These are phyloP conservation scores for Macrotrachela quadricornifera DNA, from an alignment of 1,140 invertebrate genomes.

Conservation along the genomic window DNA sequence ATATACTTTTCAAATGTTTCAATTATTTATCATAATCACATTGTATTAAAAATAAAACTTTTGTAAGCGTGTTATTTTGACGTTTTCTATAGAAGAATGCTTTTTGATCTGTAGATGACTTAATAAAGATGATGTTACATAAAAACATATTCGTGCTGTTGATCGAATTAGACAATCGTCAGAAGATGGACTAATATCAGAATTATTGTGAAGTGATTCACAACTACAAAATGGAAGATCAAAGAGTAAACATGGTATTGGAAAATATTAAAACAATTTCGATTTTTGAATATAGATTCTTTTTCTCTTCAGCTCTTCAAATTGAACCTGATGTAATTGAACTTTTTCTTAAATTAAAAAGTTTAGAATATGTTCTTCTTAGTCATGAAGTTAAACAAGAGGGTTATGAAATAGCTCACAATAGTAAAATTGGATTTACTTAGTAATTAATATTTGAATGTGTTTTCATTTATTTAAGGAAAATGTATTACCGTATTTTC, in stretches of 20 bases:
- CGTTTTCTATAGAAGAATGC: too few species aligned
- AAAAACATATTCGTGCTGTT: constrained; percentile 66
- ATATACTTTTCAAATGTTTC: constrained; percentile 70
- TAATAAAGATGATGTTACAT: constrained; percentile 58
- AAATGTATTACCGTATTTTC: too few species aligned
- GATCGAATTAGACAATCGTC: constrained; percentile 82
- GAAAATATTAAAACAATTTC: constrained; percentile 27
- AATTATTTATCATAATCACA: constrained; percentile 79
- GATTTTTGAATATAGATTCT: too few species aligned
- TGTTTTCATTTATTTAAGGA: too few species aligned
- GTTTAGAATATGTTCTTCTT: constrained; percentile 72
- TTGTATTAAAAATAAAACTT: constrained; percentile 67
- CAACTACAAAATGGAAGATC: constrained; percentile 60
- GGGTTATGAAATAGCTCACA: constrained; percentile 79
- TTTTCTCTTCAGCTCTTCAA: too few species aligned
- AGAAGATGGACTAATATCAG: constrained; percentile 77
- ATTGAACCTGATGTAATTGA: not conserved
- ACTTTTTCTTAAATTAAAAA: constrained; percentile 43
- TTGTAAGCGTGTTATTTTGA: too few species aligned
- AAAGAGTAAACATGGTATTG: constrained; percentile 84
- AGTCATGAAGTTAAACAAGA: constrained; percentile 94
- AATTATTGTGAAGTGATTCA: constrained; percentile 92
- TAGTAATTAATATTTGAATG: too few species aligned
- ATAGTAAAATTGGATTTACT: too few species aligned
- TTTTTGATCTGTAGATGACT: constrained; percentile 86